Percentiles rank a stretch among this genome's conserved stretches.
These are phyloP conservation scores for Rhincodon typus DNA, from an alignment of 2,797 vertebrate species.

Conservation along the genomic window DNA sequence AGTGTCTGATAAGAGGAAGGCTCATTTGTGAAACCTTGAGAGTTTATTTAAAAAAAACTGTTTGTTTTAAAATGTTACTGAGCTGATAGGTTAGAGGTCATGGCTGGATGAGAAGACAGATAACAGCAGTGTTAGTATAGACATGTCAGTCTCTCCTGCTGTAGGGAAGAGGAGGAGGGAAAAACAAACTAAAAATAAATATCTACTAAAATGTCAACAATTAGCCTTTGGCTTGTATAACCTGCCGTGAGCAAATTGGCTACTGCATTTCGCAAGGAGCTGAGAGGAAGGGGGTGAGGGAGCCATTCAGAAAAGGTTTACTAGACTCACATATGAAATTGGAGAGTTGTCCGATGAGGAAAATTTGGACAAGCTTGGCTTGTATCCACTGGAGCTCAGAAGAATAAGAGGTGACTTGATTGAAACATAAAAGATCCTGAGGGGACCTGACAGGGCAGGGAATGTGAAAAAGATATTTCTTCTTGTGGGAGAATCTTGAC, in stretches of 20 bases:
- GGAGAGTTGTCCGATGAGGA: too few relatives aligned
- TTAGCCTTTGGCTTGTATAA: neutral
- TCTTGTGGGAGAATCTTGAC: too few relatives aligned
- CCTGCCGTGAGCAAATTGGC: neutral
- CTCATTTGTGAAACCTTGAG: neutral
- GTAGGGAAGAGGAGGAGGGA: neutral
- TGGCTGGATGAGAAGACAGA: neutral
- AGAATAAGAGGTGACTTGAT: too few relatives aligned
- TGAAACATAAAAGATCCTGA: too few relatives aligned
- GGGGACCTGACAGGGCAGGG: too few relatives aligned
- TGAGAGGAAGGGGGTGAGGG: neutral
- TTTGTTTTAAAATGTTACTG: neutral
- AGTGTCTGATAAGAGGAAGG: neutral
- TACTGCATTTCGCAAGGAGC: neutral
- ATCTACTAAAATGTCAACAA: neutral
- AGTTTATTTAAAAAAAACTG: neutral
- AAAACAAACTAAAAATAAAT: neutral
- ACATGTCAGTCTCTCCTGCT: neutral
- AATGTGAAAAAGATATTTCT: too few relatives aligned
- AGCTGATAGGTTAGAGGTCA: neutral
- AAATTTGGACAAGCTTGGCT: too few relatives aligned
- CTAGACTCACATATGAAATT: too few relatives aligned
- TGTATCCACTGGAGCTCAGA: too few relatives aligned
- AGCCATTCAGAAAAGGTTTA: neutral
- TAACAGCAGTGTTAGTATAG: neutral